Percentiles rank a stretch among this genome's conserved stretches.
Conservation (phyloP, 2,888 invertebrate genomes). For the Phymatocera aterrima region DNA sequence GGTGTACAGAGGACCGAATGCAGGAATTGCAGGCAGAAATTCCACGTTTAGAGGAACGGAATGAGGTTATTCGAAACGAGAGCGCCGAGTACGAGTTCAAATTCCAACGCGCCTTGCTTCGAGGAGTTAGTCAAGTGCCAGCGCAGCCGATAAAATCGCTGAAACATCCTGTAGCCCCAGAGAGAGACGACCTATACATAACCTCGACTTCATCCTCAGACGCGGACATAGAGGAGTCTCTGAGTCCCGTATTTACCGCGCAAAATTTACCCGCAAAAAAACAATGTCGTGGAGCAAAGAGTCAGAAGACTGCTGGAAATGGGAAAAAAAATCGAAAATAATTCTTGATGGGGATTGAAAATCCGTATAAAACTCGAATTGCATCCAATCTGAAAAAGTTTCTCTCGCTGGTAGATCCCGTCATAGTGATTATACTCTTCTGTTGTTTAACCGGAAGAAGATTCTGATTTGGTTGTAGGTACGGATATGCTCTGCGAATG, state of each 20-base stretch:
- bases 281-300: not conserved
- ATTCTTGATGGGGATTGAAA: not conserved
- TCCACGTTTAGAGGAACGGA: constrained; percentile 8
- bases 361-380: not conserved
- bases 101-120: constrained; percentile 29
- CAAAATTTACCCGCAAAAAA: not conserved
- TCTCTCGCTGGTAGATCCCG: not conserved
- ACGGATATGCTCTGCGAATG: not conserved
- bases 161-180: constrained; percentile 23
- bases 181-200: not conserved
- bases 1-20: not conserved
- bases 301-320: not conserved
- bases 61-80: constrained; percentile 1
- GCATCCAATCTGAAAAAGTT: not conserved
- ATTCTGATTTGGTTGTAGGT: not conserved
- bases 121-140: constrained; percentile 4
- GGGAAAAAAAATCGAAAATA: not conserved
- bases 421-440: not conserved
- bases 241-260: constrained; percentile 16
- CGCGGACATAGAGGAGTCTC: constrained; percentile 14
- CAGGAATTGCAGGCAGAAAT: not conserved
- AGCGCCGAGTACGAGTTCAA: constrained; percentile 11
- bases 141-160: constrained; percentile 16
- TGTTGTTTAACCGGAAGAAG: constrained; percentile 2
- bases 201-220: constrained; percentile 29